Conservation (phyloP, 92 coral and sea anemone species). For the Palythoa caribaeorum region DNA sequence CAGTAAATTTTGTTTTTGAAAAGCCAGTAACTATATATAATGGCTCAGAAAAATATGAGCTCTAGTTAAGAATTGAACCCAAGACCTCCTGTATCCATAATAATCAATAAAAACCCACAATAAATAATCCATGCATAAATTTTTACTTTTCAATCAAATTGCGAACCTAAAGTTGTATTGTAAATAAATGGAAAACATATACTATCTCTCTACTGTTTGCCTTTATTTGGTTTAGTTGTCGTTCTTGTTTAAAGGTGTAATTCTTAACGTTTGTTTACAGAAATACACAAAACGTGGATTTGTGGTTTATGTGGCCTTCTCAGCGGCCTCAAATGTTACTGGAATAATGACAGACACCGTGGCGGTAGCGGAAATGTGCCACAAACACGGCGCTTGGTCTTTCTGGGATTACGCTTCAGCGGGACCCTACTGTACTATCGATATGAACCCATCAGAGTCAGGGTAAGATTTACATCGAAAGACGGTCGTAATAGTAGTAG, state of each 20-base stretch:
- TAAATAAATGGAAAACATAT: no score
- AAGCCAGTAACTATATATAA: no score
- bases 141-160: neutral
- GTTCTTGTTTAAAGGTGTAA: neutral
- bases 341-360: constrained; percentile 87
- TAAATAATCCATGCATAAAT: neutral
- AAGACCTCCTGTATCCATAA: no score
- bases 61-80: no score
- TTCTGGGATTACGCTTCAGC: constrained; percentile 94
- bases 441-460: constrained; percentile 75
- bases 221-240: neutral
- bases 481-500: no score
- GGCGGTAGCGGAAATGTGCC: constrained; percentile 81
- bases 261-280: constrained; percentile 23
- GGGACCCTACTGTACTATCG: constrained; percentile 83
- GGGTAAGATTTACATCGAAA: constrained; percentile 57
- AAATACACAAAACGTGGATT: constrained; percentile 65
- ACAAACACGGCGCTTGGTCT: constrained; percentile 79
- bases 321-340: constrained; percentile 88
- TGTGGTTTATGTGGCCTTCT: constrained; percentile 76
- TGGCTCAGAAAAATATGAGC: no score
- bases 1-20: no score
- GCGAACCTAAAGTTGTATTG: no score
- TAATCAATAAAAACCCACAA: no score
- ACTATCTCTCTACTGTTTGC: no score